Conservation (phyloP, 2,113 vertebrate species). For the Ploceus nigricollis region DNA sequence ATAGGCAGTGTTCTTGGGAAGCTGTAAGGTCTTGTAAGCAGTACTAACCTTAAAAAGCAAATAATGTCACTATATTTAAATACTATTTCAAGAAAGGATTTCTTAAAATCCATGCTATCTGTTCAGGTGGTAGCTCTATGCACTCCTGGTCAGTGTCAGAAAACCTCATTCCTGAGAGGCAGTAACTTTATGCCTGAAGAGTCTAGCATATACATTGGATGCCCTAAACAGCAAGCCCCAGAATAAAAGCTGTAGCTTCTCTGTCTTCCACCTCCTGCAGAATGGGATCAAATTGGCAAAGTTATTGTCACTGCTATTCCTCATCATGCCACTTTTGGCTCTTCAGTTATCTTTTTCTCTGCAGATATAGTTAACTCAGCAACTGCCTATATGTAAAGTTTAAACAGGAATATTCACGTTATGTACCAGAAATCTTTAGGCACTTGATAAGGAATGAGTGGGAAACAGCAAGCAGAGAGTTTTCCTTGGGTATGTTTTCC, state of each 20-base stretch:
- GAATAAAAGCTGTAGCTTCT: neutral
- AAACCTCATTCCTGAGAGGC: neutral
- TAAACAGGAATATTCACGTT: neutral
- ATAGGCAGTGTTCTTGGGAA: neutral
- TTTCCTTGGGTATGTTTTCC: neutral
- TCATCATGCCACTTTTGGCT: neutral
- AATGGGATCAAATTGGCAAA: neutral
- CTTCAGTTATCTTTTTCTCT: neutral
- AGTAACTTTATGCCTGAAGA: neutral
- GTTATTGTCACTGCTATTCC: neutral
- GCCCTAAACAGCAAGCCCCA: neutral
- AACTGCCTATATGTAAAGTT: neutral
- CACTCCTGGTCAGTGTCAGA: neutral
- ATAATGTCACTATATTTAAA: neutral
- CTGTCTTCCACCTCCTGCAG: neutral
- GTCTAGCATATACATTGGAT: neutral
- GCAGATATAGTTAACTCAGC: neutral
- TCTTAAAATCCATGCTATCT: neutral
- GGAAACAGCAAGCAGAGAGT: neutral
- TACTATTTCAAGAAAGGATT: neutral
- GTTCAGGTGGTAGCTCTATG: neutral
- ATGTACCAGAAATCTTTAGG: neutral
- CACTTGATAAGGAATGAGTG: neutral
- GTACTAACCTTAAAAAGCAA: neutral
- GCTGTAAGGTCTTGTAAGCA: neutral